Percentiles rank a stretch among this genome's conserved stretches.
phyloP scores from a whole-genome alignment of 2,888 invertebrate genomes.

The Molanna angustata region DNA sequence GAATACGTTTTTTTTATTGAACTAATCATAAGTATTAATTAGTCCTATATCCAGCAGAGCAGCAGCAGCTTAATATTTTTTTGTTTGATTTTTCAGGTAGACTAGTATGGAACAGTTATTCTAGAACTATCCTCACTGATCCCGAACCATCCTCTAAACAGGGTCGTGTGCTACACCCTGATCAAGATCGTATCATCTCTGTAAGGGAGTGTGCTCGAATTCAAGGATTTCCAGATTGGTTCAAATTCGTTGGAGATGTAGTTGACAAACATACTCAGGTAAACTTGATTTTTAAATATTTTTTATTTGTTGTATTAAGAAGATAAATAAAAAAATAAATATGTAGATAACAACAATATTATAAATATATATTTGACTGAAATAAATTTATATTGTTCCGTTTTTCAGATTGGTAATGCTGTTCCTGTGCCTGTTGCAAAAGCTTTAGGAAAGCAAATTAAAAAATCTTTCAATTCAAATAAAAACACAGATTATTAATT shows the following conservation, averaged over 20 bases:
- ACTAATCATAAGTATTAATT: no score
- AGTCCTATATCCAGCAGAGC: no score
- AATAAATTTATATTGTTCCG: slow-evolving; percentile 3
- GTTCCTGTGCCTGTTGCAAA: slow-evolving; percentile 54
- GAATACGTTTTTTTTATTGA: no score
- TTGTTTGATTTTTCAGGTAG: slow-evolving; percentile 39
- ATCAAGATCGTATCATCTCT: slow-evolving; percentile 50
- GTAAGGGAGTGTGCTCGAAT: slow-evolving; percentile 57
- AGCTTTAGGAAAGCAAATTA: slow-evolving; percentile 52
- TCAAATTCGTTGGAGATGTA: slow-evolving; percentile 48
- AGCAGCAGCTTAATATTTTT: no score
- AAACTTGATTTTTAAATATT: no score
- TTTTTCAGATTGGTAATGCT: slow-evolving; percentile 54
- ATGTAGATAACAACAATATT: no score
- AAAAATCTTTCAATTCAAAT: no score
- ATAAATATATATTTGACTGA: no score
- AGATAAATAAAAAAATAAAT: no score
- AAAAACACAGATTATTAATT: no score
- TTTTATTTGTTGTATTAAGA: no score
- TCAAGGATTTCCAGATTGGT: slow-evolving; percentile 56
- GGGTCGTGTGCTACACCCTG: slow-evolving; percentile 51
- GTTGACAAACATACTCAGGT: slow-evolving; percentile 45
- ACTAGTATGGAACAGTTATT: slow-evolving; percentile 52
- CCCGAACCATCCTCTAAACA: slow-evolving; percentile 57
- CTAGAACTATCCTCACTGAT: slow-evolving; percentile 50